These are phyloP conservation scores for Solea senegalensis DNA, from an alignment of 2,113 vertebrate genomes.

Conservation along the genomic window DNA sequence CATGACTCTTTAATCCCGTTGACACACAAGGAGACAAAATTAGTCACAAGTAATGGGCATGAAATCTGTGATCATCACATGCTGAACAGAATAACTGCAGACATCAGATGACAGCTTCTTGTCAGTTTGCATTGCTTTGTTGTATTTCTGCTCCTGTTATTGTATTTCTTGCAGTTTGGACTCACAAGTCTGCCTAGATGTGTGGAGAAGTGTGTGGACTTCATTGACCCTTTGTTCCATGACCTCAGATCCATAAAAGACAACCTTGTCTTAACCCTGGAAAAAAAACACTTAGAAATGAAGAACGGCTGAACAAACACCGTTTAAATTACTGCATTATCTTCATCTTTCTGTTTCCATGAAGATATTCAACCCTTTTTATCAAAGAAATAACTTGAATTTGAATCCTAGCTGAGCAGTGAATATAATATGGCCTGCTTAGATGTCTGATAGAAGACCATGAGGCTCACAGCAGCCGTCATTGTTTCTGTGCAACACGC, in stretches of 20 bases:
- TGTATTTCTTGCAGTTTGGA: background rate
- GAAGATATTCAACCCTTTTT: constrained; percentile 18
- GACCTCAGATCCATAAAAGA: background rate
- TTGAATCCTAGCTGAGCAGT: constrained; percentile 28
- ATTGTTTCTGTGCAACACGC: constrained; percentile 87
- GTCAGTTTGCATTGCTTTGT: constrained; percentile 9
- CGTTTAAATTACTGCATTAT: background rate
- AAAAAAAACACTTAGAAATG: background rate
- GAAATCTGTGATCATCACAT: constrained; percentile 53
- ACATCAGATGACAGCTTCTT: constrained; percentile 11
- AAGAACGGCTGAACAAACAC: no score
- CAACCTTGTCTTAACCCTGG: background rate
- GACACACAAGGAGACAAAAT: constrained; percentile 53
- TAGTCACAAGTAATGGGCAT: constrained; percentile 54
- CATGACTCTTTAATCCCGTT: constrained; percentile 54
- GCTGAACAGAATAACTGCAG: constrained; percentile 24
- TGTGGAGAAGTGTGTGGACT: background rate
- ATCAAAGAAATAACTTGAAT: constrained; percentile 30
- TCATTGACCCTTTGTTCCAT: constrained; percentile 10
- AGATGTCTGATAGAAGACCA: constrained; percentile 78
- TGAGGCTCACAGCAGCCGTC: constrained; percentile 84
- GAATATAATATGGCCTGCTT: constrained; percentile 24
- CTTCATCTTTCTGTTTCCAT: constrained; percentile 5
- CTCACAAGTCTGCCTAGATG: background rate
- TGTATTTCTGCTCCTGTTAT: constrained; percentile 1